Evolutionary conservation across 2,888 invertebrate genomes (phyloP).

Genomic region (Harpalus rubripes): DNA sequence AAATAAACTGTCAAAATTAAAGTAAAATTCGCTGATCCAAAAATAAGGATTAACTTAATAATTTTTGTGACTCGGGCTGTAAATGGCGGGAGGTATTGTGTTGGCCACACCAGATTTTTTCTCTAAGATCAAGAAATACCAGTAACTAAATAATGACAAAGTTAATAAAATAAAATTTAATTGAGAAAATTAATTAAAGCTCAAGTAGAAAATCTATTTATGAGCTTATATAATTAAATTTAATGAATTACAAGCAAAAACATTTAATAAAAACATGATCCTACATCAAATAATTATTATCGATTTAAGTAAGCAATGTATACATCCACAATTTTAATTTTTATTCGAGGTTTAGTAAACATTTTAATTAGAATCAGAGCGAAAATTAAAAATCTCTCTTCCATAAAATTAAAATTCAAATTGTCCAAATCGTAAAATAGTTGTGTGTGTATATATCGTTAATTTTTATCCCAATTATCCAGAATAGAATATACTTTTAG

Average conservation of each 20-base stretch:
- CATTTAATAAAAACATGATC: neutral
- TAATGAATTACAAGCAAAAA: neutral
- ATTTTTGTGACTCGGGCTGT: too few relatives aligned
- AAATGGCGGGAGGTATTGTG: too few relatives aligned
- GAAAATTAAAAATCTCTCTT: neutral
- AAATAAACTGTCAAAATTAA: too few relatives aligned
- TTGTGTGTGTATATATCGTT: neutral
- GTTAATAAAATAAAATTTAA: neutral
- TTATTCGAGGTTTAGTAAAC: neutral
- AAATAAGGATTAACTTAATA: too few relatives aligned
- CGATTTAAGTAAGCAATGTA: neutral
- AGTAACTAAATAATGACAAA: neutral
- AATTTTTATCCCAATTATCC: neutral
- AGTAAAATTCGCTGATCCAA: too few relatives aligned
- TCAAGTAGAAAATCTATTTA: neutral
- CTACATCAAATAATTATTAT: neutral
- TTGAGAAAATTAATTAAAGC: neutral
- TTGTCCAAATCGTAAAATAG: neutral
- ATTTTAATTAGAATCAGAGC: neutral
- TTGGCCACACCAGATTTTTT: too few relatives aligned
- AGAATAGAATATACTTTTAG: neutral
- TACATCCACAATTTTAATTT: neutral
- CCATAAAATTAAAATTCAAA: neutral
- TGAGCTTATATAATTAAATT: neutral
- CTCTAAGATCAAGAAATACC: too few relatives aligned